Percentiles rank a stretch among this genome's conserved stretches.
phyloP scores from a whole-genome alignment of 2,888 invertebrate species.

The Phania funesta region DNA sequence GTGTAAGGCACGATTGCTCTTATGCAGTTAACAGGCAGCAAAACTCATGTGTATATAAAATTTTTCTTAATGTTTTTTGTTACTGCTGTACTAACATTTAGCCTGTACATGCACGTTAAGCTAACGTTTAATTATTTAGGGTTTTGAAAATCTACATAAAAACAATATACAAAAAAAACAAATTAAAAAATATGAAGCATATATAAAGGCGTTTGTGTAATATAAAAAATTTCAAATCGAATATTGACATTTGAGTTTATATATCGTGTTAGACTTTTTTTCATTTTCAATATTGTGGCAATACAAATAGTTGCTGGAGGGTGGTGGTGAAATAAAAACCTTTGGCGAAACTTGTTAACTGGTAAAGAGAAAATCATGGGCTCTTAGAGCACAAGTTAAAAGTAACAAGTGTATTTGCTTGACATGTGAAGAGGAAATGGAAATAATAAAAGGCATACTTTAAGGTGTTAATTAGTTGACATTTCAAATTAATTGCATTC shows the following conservation, averaged over 20 bases:
- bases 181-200: conserved; percentile 46
- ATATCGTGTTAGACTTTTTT: conserved; percentile 3
- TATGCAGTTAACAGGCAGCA: conserved; percentile 58
- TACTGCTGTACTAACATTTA: not conserved
- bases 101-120: conserved; percentile 25
- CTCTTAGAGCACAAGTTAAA: conserved; percentile 6
- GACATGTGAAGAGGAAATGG: conserved; percentile 48
- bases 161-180: conserved; percentile 32
- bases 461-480: conserved; percentile 77
- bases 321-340: conserved; percentile 50
- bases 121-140: conserved; percentile 78
- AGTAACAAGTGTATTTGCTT: conserved; percentile 54
- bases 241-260: conserved; percentile 66
- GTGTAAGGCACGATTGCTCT: conserved; percentile 67
- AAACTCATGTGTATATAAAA: conserved; percentile 23
- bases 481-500: conserved; percentile 76
- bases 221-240: conserved; percentile 40
- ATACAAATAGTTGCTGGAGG: conserved; percentile 62
- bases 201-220: conserved; percentile 55
- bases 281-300: conserved; percentile 20
- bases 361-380: conserved; percentile 24
- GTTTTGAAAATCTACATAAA: conserved; percentile 71
- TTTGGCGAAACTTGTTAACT: conserved; percentile 45
- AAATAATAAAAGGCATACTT: conserved; percentile 64
- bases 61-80: conserved; percentile 15